phyloP scores from a whole-genome alignment of 64 coral and sea anemone species.

The Orbicella faveolata region DNA sequence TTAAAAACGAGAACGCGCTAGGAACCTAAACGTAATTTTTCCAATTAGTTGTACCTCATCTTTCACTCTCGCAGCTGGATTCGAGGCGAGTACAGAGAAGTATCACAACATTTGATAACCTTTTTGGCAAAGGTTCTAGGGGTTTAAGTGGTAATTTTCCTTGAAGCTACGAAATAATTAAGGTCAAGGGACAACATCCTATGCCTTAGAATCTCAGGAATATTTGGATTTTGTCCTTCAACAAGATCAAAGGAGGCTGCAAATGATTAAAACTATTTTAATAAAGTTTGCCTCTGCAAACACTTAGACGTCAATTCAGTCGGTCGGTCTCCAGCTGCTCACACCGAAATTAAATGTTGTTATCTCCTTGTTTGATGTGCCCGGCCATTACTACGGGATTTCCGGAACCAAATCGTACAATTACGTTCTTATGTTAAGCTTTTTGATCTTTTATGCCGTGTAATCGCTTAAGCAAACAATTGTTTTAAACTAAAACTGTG shows the following conservation, averaged over 20 bases:
- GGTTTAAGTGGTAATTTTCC: background rate
- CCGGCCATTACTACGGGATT: background rate
- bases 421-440: background rate
- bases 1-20: background rate
- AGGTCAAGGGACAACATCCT: too few relatives aligned
- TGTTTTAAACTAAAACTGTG: background rate
- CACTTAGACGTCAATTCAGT: background rate
- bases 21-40: background rate
- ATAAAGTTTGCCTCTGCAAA: background rate
- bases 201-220: background rate
- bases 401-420: background rate
- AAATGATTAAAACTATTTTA: background rate
- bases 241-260: background rate
- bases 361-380: conserved; percentile 23
- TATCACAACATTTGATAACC: background rate
- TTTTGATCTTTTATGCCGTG: background rate
- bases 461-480: conserved; percentile 8
- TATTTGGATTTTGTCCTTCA: background rate
- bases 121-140: background rate
- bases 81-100: background rate
- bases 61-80: background rate
- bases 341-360: conserved; percentile 9
- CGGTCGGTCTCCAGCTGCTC: conserved; percentile 11
- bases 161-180: background rate
- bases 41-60: background rate